Conservation (phyloP, 2,113 vertebrate genomes). For the Phoenicopterus ruber region DNA sequence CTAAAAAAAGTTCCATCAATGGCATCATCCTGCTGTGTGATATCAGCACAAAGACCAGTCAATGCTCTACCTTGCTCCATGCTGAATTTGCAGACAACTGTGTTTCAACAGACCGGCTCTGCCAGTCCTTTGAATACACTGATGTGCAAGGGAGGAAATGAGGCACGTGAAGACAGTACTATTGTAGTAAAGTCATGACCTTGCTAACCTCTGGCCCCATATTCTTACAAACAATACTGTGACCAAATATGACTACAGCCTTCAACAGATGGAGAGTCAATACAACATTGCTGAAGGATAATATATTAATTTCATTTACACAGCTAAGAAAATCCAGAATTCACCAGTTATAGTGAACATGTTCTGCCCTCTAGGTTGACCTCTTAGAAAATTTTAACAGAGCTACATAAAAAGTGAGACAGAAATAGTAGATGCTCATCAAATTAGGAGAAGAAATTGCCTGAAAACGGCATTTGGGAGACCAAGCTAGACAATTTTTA, state of each 20-base stretch:
- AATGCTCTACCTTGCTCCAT: neutral
- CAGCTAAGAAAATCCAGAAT: neutral
- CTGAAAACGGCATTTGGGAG: neutral
- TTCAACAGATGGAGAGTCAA: slow-evolving; percentile 34
- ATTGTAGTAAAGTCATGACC: neutral
- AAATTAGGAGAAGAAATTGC: slow-evolving; percentile 38
- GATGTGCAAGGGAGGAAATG: neutral
- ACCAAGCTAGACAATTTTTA: slow-evolving; percentile 6
- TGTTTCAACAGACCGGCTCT: neutral
- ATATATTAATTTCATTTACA: slow-evolving; percentile 37
- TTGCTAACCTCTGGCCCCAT: neutral
- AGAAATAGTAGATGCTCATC: neutral
- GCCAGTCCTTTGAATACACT: neutral
- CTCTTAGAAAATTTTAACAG: slow-evolving; percentile 11
- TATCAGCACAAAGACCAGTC: neutral
- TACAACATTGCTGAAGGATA: slow-evolving; percentile 8
- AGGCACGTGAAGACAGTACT: neutral
- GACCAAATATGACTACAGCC: slow-evolving; percentile 6
- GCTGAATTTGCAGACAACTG: neutral
- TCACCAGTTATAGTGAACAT: neutral
- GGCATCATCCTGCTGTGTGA: neutral
- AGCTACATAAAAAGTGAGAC: neutral
- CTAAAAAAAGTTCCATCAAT: neutral
- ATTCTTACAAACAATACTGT: slow-evolving; percentile 18
- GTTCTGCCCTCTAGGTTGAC: slow-evolving; percentile 40